Percentiles rank a stretch among this genome's conserved stretches.
Conservation (phyloP, 2,797 vertebrate species). For the Pantherophis alleghaniensis region DNA sequence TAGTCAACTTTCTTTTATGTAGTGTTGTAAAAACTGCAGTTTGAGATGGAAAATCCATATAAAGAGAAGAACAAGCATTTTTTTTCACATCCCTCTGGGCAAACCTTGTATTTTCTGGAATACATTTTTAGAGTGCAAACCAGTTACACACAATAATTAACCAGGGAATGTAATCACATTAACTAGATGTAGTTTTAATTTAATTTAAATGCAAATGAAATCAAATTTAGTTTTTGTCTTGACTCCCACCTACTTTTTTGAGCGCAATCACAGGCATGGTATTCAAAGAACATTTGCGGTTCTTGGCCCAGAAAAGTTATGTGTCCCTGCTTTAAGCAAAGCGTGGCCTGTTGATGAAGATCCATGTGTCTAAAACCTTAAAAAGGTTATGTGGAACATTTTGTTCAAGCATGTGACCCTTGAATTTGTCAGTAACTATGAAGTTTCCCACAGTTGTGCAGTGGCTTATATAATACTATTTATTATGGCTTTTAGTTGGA, state of each 20-base stretch:
- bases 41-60: neutral
- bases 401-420: neutral
- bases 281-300: neutral
- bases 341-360: neutral
- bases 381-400: neutral
- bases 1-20: neutral
- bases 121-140: neutral
- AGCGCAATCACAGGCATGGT: neutral
- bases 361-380: neutral
- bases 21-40: neutral
- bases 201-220: neutral
- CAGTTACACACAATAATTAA: neutral
- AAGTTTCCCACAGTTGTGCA: neutral
- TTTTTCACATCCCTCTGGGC: neutral
- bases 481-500: neutral
- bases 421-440: neutral
- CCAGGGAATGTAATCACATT: neutral
- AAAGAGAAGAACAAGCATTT: neutral
- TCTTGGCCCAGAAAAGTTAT: neutral
- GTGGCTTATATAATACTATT: neutral
- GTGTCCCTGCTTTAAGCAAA: neutral
- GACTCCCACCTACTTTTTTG: neutral
- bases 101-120: neutral
- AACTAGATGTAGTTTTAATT: neutral
- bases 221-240: neutral